These are phyloP conservation scores for Xestobium rufovillosum DNA, from an alignment of 2,888 invertebrate species.

Conservation along the genomic window DNA sequence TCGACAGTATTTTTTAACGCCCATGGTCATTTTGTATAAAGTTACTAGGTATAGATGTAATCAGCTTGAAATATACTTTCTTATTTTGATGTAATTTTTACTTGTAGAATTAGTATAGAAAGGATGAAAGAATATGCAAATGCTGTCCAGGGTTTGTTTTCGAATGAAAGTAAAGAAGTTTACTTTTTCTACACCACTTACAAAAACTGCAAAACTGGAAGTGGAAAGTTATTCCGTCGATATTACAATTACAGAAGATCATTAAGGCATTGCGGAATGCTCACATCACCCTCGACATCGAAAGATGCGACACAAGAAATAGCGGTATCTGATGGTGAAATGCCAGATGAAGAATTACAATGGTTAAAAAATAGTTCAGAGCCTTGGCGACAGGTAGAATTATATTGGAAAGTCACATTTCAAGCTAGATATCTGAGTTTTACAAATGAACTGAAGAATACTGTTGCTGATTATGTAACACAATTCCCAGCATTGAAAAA, in stretches of 20 bases:
- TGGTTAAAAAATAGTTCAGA: slow-evolving; percentile 1
- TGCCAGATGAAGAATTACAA: background rate
- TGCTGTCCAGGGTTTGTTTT: background rate
- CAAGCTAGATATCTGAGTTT: background rate
- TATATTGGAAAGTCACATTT: background rate
- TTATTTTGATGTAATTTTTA: no score
- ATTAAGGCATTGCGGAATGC: background rate
- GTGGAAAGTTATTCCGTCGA: background rate
- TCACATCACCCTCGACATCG: no score
- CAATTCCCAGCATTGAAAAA: background rate
- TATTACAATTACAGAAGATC: slow-evolving; percentile 2
- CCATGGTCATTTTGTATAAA: no score
- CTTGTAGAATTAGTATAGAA: background rate
- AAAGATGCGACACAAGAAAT: background rate
- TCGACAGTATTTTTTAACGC: no score
- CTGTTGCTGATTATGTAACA: background rate
- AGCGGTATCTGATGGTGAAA: background rate
- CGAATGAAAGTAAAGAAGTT: slow-evolving; percentile 1
- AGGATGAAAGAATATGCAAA: background rate
- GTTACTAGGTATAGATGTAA: no score
- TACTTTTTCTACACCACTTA: background rate
- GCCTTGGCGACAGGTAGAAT: background rate
- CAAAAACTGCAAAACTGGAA: background rate
- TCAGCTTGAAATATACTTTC: no score
- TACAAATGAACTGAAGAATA: background rate